Evolutionary conservation across 2,113 vertebrate genomes (phyloP).

Genomic region (Hyla sarda): DNA sequence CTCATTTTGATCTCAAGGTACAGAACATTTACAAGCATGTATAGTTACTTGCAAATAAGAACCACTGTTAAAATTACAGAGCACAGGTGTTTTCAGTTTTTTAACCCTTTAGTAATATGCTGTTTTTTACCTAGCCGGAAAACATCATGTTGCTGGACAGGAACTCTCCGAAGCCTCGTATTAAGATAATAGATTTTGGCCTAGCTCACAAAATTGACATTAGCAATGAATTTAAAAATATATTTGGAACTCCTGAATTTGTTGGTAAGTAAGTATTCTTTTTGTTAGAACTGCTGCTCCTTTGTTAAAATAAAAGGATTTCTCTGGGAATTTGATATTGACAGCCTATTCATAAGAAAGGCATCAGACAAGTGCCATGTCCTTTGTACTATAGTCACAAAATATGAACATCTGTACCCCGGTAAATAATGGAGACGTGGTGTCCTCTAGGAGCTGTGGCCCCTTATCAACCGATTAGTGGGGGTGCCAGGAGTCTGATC

Average conservation of each 20-base stretch:
- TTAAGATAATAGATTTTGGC: slow-evolving; percentile 98
- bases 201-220: slow-evolving; percentile 98
- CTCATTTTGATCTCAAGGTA: slow-evolving; percentile 99
- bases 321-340: background rate
- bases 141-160: slow-evolving; percentile 97
- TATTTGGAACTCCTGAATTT: slow-evolving; percentile 97
- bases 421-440: too few relatives aligned
- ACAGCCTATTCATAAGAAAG: too few relatives aligned
- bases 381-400: too few relatives aligned
- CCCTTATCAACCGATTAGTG: too few relatives aligned
- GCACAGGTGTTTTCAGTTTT: too few relatives aligned
- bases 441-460: too few relatives aligned
- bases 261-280: slow-evolving; percentile 83
- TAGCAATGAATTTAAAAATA: slow-evolving; percentile 98
- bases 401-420: too few relatives aligned
- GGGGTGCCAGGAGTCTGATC: too few relatives aligned
- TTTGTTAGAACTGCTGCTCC: background rate
- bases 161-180: slow-evolving; percentile 90
- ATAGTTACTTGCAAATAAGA: background rate
- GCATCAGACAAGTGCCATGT: too few relatives aligned
- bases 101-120: too few relatives aligned
- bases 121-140: slow-evolving; percentile 82
- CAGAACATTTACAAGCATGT: background rate
- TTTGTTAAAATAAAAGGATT: background rate
- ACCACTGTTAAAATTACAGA: background rate